phyloP scores from a whole-genome alignment of 2,113 vertebrate species.

The Rhinichthys klamathensis region DNA sequence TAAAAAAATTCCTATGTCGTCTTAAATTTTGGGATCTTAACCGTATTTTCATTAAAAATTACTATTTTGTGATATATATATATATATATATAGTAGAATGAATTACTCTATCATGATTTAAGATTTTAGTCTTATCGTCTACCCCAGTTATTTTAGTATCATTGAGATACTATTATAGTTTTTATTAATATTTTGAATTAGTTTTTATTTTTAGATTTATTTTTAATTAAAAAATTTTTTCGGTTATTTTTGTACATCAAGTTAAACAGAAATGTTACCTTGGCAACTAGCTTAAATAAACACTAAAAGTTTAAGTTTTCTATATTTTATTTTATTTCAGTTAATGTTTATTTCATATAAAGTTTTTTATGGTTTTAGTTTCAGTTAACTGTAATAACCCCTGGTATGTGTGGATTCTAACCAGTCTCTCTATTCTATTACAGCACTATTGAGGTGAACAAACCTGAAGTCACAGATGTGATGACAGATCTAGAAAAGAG shows the following conservation, averaged over 20 bases:
- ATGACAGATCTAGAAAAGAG: slow-evolving; percentile 12
- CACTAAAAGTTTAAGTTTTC: background rate
- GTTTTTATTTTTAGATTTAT: background rate
- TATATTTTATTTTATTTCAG: background rate
- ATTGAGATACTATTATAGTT: background rate
- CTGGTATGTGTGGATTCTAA: background rate
- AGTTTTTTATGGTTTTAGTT: background rate
- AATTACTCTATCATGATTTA: no score
- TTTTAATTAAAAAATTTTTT: no score
- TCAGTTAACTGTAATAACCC: background rate
- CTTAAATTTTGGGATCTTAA: background rate
- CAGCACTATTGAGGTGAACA: slow-evolving; percentile 29
- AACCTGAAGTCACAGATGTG: slow-evolving; percentile 1
- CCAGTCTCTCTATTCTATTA: background rate
- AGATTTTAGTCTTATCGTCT: background rate
- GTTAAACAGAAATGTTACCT: background rate
- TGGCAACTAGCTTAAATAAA: background rate
- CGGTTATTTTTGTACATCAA: background rate
- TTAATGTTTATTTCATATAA: background rate
- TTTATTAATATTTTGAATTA: background rate
- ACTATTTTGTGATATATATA: background rate
- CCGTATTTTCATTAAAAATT: background rate
- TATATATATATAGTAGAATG: no score
- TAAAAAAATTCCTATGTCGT: no score
- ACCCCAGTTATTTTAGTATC: background rate